Percentiles rank a stretch among this genome's conserved stretches.
Evolutionary conservation across 2,888 invertebrate species (phyloP).

Genomic region (Acronicta alni): DNA sequence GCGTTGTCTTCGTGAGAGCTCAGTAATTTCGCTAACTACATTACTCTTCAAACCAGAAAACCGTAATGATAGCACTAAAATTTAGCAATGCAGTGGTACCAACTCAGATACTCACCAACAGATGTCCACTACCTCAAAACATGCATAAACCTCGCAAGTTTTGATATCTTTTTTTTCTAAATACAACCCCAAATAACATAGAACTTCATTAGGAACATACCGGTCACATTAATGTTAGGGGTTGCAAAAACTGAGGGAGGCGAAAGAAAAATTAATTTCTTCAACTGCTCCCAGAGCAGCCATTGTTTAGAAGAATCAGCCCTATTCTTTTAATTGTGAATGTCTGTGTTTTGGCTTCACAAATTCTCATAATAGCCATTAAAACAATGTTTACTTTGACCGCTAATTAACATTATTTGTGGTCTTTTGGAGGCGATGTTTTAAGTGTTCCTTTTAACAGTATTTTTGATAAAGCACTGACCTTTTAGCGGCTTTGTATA

Average conservation of each 20-base stretch:
- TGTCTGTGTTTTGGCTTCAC: conserved; percentile 26
- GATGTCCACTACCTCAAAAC: too few species aligned
- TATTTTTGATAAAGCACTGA: conserved; percentile 3
- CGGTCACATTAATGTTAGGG: conserved; percentile 23
- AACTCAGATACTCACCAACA: too few species aligned
- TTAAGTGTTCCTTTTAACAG: conserved; percentile 15
- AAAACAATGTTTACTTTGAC: conserved; percentile 26
- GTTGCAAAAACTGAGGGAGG: conserved; percentile 13
- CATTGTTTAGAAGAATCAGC: conserved; percentile 43
- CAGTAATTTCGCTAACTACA: too few species aligned
- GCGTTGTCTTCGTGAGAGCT: too few species aligned
- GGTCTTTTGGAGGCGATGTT: conserved; percentile 23
- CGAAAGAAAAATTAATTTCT: conserved; percentile 43
- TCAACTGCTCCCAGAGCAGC: conserved; percentile 31
- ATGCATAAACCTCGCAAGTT: too few species aligned
- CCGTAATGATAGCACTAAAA: too few species aligned
- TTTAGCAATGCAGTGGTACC: too few species aligned
- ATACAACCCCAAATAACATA: conserved; percentile 10
- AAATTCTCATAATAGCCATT: conserved; percentile 26
- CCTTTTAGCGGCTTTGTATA: conserved; percentile 2
- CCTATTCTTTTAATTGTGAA: conserved; percentile 23
- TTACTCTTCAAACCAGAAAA: too few species aligned
- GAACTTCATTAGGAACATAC: conserved; percentile 12
- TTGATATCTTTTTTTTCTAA: background rate
- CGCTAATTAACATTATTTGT: conserved; percentile 40